Conservation (phyloP, 2,888 invertebrate genomes). For the Sclerodermus sp. region DNA sequence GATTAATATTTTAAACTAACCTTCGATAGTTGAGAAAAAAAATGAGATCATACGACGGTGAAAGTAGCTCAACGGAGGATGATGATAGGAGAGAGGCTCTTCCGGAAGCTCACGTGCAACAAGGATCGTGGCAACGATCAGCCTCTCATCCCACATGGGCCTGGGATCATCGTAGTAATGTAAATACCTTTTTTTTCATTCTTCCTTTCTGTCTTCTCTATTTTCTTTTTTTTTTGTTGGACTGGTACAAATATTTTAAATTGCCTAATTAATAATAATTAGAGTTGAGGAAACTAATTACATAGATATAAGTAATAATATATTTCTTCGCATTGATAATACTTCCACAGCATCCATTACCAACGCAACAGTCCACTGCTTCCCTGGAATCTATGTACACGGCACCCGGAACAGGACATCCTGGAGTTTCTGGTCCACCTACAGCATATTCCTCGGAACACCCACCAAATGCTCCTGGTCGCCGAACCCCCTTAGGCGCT, state of each 20-base stretch:
- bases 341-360: conserved; percentile 40
- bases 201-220: too few species aligned
- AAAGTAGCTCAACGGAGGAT: conserved; percentile 55
- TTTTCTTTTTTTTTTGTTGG: too few species aligned
- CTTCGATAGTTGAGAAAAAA: too few species aligned
- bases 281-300: neutral
- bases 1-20: too few species aligned
- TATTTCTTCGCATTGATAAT: too few species aligned
- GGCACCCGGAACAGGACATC: conserved; percentile 42
- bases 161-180: conserved; percentile 51
- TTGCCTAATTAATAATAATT: conserved; percentile 1
- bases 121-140: conserved; percentile 49
- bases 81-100: conserved; percentile 51
- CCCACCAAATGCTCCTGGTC: conserved; percentile 60
- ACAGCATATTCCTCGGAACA: conserved; percentile 59
- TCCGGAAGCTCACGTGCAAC: conserved; percentile 46
- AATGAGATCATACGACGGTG: conserved; percentile 56
- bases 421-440: conserved; percentile 51
- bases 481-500: conserved; percentile 80
- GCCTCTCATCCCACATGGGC: conserved; percentile 52
- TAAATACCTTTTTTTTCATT: conserved; percentile 20
- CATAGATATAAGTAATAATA: neutral
- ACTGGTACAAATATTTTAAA: too few species aligned
- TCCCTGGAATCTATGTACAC: conserved; percentile 44
- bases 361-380: conserved; percentile 44